Evolutionary conservation across 2,888 invertebrate genomes (phyloP), one percentile per base, ranked within the genome.

Genomic region (Spodoptera littoralis): DNA sequence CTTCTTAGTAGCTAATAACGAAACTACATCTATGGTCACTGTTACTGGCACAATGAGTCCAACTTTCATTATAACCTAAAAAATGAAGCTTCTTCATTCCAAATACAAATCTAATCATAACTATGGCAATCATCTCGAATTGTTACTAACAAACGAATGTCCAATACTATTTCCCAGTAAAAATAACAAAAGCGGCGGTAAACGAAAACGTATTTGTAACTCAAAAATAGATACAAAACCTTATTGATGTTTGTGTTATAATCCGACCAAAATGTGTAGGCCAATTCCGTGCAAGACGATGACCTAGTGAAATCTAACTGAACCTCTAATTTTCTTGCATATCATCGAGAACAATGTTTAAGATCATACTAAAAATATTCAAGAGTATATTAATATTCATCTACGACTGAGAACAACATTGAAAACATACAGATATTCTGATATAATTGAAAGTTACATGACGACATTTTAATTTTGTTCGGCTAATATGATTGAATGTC

Each of bases 221-320:
- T 66, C 70, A 77, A 70, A 69, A 77, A 81, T 72, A 69, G 70
- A 73, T 67, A 76, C 69, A 74, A 77, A 77, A 74, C 71, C 73
- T 55, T 88, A 88, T 88, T 90, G 88, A 89, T 90, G 86, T 90
- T 90, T 88, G 81, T 80, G 77, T 76, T 86, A 87, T 83, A 84
- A 86, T 6, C 79, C 89, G 73, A 76, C 89, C 64, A 84, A 71
- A 69, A 59, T 55, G 72, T 75, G 74, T 66, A 43, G 47, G 18
- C 27, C 41, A 13, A 51, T 13, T 47, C 12, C 30, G 27, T 9
- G 43, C 11, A 42, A 66, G 46, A 13, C 45, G 47, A 52, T 18
- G 24, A 43, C 45, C 43, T 18, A 27, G 43, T 6, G 36, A 57
- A 27, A 52, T 57, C 47, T 36, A 2, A n/a, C 6, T 13, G 11